Evolutionary conservation across 2,113 vertebrate species (phyloP).

Genomic region (Stigmatopora argus): DNA sequence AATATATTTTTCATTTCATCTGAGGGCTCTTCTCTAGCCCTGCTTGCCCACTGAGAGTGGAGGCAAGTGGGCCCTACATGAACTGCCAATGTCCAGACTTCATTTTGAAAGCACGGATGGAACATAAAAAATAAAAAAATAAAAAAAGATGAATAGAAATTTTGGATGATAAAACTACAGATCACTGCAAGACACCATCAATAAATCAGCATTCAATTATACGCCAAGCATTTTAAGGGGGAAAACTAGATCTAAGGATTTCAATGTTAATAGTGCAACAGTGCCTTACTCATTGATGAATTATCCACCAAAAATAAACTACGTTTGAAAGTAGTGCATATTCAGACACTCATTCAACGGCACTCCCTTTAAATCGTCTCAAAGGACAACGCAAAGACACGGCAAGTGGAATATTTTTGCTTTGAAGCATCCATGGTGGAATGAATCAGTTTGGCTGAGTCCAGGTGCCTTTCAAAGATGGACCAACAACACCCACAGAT

Average conservation of each 20-base stretch:
- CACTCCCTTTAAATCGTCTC: too few relatives aligned
- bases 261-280: not conserved
- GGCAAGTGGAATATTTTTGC: not conserved
- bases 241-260: not conserved
- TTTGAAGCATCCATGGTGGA: not conserved
- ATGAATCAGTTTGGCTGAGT: not conserved
- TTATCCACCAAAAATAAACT: too few relatives aligned
- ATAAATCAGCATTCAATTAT: not conserved
- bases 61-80: not conserved
- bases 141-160: not conserved
- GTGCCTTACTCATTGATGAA: too few relatives aligned
- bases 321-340: too few relatives aligned
- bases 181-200: not conserved
- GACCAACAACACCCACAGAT: not conserved
- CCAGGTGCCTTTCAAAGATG: not conserved
- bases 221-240: not conserved
- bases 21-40: not conserved
- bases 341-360: too few relatives aligned
- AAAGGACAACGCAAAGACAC: not conserved
- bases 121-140: not conserved
- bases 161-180: not conserved
- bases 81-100: not conserved
- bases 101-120: not conserved
- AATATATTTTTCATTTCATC: not conserved
- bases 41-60: not conserved